Conservation (phyloP, 2,113 vertebrate species). For the Castor canadensis region DNA sequence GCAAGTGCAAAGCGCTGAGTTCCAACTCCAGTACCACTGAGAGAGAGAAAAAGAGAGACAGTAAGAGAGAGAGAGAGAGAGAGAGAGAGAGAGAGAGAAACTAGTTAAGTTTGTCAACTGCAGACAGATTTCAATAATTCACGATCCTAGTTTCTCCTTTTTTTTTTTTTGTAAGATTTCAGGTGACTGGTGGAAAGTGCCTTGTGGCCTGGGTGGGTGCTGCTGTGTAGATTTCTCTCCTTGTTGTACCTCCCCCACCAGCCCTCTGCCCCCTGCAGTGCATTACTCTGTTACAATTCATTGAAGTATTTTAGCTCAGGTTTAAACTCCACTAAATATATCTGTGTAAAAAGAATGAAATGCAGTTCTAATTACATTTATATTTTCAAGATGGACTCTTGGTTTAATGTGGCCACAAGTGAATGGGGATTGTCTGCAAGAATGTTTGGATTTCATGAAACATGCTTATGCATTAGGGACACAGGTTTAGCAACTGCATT, state of each 20-base stretch:
- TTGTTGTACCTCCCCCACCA: neutral
- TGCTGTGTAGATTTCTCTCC: neutral
- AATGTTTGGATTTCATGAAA: neutral
- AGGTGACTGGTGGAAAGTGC: too few species aligned
- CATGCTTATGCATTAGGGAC: neutral
- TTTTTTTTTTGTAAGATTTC: neutral
- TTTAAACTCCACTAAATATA: neutral
- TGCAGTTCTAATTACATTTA: neutral
- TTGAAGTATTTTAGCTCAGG: neutral
- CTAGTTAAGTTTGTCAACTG: neutral
- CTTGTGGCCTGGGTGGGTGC: neutral
- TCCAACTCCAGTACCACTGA: too few species aligned
- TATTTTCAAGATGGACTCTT: neutral
- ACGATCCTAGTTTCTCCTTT: neutral
- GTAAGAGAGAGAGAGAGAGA: too few species aligned
- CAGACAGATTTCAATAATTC: constrained; percentile 12
- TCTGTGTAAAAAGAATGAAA: neutral
- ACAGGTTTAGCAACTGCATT: neutral
- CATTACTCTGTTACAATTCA: neutral
- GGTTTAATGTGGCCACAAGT: neutral
- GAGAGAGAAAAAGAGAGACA: too few species aligned
- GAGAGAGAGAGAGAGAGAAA: too few species aligned
- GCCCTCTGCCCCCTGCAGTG: neutral
- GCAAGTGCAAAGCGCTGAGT: too few species aligned
- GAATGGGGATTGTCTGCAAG: neutral